Percentiles rank a stretch among this genome's conserved stretches.
Conservation (phyloP, 2,888 invertebrate species). For the Anorthoa munda region DNA sequence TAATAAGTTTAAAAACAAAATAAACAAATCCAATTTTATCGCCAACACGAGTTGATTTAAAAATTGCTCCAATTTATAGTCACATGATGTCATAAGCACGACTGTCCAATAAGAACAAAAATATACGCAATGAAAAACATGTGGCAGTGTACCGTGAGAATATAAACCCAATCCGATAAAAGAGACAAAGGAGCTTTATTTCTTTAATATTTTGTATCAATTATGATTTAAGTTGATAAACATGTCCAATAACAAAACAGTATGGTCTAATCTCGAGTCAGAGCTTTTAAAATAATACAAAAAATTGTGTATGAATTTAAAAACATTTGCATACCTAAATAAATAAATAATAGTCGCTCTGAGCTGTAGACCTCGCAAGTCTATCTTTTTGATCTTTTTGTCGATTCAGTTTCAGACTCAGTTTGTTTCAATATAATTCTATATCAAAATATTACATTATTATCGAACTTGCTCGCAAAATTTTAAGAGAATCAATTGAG, state of each 20-base stretch:
- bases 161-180: conserved; percentile 81
- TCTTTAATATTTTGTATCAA: conserved; percentile 61
- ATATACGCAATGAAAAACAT: conserved; percentile 87
- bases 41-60: conserved; percentile 84
- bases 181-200: conserved; percentile 78
- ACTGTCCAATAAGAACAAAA: conserved; percentile 82
- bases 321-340: not conserved
- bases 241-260: conserved; percentile 32
- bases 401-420: too few species aligned
- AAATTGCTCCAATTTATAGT: conserved; percentile 86
- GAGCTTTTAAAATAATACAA: not conserved
- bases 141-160: conserved; percentile 88
- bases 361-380: too few species aligned
- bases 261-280: conserved; percentile 6
- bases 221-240: conserved; percentile 41
- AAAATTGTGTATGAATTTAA: not conserved
- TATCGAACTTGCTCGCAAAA: too few species aligned
- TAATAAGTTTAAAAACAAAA: conserved; percentile 76
- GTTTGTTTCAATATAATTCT: too few species aligned
- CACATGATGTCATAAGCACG: conserved; percentile 80
- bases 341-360: too few species aligned
- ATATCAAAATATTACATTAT: too few species aligned
- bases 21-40: conserved; percentile 86
- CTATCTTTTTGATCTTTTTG: too few species aligned
- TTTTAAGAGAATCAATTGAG: too few species aligned